Conservation (phyloP, 92 coral and sea anemone genomes). For the Heliopora coerulea region DNA sequence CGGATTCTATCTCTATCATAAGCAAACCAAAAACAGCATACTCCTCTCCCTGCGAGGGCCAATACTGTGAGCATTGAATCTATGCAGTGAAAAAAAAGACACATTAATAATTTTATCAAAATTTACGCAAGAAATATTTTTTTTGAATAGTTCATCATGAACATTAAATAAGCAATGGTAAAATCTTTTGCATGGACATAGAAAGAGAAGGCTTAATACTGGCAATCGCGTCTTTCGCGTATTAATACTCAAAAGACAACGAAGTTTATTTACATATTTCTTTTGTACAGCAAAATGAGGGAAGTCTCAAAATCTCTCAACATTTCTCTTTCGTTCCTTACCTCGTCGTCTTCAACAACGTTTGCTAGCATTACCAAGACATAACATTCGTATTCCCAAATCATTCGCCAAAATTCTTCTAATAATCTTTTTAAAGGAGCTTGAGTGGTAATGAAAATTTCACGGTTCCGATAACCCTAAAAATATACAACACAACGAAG, state of each 20-base stretch:
- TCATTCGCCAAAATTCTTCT: constrained; percentile 96
- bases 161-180: too few relatives aligned
- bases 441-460: constrained; percentile 88
- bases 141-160: too few relatives aligned
- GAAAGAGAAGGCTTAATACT: too few relatives aligned
- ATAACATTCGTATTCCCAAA: constrained; percentile 93
- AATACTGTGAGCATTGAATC: constrained; percentile 85
- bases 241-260: too few relatives aligned
- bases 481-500: too few relatives aligned
- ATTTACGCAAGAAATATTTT: neutral
- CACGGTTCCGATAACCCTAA: constrained; percentile 87
- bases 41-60: constrained; percentile 90
- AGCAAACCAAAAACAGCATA: constrained; percentile 68
- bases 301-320: too few relatives aligned
- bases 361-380: constrained; percentile 81
- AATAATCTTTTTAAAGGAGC: constrained; percentile 90
- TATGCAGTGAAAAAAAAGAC: neutral
- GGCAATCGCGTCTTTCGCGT: too few relatives aligned
- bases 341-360: constrained; percentile 83
- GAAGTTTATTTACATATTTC: too few relatives aligned
- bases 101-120: neutral
- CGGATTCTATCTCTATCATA: constrained; percentile 71
- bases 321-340: too few relatives aligned
- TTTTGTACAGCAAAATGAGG: too few relatives aligned
- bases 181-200: too few relatives aligned